Conservation (phyloP, 1,140 invertebrate genomes). For the Zaprionus inermis region DNA sequence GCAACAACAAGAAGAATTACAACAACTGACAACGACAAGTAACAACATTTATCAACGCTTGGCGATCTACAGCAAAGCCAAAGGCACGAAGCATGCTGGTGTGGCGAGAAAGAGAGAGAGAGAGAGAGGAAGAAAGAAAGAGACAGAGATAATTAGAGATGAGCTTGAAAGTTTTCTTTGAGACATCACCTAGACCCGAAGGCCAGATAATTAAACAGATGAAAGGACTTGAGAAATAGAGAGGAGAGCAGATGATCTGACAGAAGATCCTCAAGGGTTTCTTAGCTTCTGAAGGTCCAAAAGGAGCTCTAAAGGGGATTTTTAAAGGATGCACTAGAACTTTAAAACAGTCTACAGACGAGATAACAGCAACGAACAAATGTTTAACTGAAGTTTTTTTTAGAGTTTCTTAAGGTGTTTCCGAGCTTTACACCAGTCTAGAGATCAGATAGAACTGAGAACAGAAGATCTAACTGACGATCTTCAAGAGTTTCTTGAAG, state of each 20-base stretch:
- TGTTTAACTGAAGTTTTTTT: no score
- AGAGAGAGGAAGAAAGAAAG: neutral
- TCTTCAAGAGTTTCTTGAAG: neutral
- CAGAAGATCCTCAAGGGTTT: no score
- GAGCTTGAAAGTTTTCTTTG: neutral
- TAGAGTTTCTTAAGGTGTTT: no score
- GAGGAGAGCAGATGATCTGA: neutral
- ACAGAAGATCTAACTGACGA: neutral
- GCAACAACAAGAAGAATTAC: slow-evolving; percentile 34
- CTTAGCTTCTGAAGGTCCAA: no score
- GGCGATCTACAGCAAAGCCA: slow-evolving; percentile 69
- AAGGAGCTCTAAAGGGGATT: no score
- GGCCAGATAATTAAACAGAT: neutral
- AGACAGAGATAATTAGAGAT: slow-evolving; percentile 29
- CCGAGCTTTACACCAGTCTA: no score
- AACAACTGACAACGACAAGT: slow-evolving; percentile 73
- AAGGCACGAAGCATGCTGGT: slow-evolving; percentile 56
- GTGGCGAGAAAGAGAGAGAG: slow-evolving; percentile 9
- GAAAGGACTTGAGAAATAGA: neutral
- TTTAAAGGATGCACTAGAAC: no score
- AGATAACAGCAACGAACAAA: no score
- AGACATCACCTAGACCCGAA: neutral
- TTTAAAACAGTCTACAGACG: no score
- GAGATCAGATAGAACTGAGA: neutral
- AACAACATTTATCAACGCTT: slow-evolving; percentile 82